phyloP scores from a whole-genome alignment of 2,113 vertebrate species.

The Dasyornis broadbenti region DNA sequence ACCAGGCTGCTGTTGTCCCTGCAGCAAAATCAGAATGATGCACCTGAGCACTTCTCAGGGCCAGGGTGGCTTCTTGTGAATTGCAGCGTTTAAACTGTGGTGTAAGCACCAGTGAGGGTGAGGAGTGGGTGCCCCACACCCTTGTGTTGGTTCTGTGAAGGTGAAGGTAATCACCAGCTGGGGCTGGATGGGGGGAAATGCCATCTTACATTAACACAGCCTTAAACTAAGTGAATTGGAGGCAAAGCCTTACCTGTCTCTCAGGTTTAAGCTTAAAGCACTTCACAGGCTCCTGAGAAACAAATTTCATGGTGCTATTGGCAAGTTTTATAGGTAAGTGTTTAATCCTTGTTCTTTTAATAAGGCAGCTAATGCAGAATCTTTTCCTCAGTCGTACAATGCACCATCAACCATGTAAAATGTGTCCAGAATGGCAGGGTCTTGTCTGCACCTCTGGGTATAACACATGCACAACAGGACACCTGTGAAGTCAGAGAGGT shows the following conservation, averaged over 20 bases:
- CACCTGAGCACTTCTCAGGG: not conserved
- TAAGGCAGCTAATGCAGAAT: not conserved
- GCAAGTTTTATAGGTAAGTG: not conserved
- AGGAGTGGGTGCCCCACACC: not conserved
- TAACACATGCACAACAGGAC: not conserved
- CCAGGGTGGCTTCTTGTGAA: not conserved
- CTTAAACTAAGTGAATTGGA: not conserved
- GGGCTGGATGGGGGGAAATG: not conserved
- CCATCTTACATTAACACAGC: not conserved
- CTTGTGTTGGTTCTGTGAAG: not conserved
- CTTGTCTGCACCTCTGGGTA: not conserved
- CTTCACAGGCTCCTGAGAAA: not conserved
- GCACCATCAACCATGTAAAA: not conserved
- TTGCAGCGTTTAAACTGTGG: not conserved
- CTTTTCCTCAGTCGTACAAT: not conserved
- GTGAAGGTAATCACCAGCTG: not conserved
- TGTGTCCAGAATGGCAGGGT: not conserved
- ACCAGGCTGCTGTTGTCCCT: not conserved
- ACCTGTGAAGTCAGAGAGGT: not conserved
- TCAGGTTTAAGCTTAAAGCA: not conserved
- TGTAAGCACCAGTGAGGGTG: accelerated
- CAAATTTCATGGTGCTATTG: not conserved
- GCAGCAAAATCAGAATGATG: not conserved
- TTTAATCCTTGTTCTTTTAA: not conserved
- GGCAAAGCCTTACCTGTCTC: not conserved